Evolutionary conservation across 2,888 invertebrate species (phyloP).

Genomic region (Spicauda simplicius): DNA sequence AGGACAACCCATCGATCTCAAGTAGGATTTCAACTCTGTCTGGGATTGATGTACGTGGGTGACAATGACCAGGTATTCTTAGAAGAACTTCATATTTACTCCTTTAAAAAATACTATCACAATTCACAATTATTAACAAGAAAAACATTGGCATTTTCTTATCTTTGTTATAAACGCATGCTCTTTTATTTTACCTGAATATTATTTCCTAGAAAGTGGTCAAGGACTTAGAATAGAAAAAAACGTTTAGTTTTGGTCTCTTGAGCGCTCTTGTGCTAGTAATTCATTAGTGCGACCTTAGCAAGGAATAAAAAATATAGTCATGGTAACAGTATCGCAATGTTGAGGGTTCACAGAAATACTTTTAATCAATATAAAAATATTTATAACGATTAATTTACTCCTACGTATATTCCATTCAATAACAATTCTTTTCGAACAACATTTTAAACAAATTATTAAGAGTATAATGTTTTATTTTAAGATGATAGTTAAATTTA

Average conservation of each 20-base stretch:
- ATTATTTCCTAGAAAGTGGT: slow-evolving; percentile 3
- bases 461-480: too few relatives aligned
- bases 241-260: background rate
- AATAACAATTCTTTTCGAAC: too few relatives aligned
- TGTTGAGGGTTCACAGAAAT: background rate
- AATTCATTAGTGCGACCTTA: slow-evolving; percentile 8
- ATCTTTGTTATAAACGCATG: background rate
- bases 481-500: too few relatives aligned
- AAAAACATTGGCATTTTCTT: background rate
- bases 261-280: slow-evolving; percentile 15
- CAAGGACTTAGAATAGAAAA: background rate
- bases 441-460: too few relatives aligned
- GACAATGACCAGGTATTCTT: too few relatives aligned
- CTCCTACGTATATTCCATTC: too few relatives aligned
- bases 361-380: background rate
- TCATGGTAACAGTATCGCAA: background rate
- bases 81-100: too few relatives aligned
- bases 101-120: too few relatives aligned
- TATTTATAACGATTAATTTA: background rate
- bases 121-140: too few relatives aligned
- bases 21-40: too few relatives aligned
- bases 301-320: background rate
- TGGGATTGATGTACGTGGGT: too few relatives aligned
- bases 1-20: too few relatives aligned
- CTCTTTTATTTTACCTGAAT: background rate